Percentiles rank a stretch among this genome's conserved stretches.
phyloP scores from a whole-genome alignment of 2,888 invertebrate genomes.

The Taenaris catops region DNA sequence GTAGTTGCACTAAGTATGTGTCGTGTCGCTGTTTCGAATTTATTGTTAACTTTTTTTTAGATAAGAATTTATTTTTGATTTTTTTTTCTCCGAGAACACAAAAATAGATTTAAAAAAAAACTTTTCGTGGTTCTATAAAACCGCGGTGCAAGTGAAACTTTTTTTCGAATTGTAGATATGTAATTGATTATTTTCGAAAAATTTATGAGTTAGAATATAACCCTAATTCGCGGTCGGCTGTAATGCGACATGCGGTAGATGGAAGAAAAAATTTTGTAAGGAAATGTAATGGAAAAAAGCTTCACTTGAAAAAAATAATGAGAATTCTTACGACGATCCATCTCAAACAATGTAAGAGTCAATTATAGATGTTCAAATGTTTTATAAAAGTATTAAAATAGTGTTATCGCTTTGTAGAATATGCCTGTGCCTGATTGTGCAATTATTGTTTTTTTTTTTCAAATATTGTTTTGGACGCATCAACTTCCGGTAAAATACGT shows the following conservation, averaged over 20 bases:
- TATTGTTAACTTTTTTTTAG: conserved; percentile 69
- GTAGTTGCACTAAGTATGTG: conserved; percentile 27
- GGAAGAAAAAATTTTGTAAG: no score
- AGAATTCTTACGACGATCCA: conserved; percentile 30
- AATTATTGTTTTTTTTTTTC: conserved; percentile 37
- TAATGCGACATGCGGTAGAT: no score
- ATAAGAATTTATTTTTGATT: conserved; percentile 43
- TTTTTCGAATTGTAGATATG: no score
- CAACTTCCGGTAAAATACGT: conserved; percentile 31
- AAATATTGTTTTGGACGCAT: conserved; percentile 15
- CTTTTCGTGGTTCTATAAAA: no score
- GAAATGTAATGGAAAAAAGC: no score
- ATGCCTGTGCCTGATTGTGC: conserved; percentile 55
- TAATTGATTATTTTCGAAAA: no score
- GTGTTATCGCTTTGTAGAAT: conserved; percentile 38
- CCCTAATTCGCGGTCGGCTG: no score
- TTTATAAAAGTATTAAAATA: conserved; percentile 36
- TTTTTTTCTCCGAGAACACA: conserved; percentile 25
- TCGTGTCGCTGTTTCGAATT: conserved; percentile 57
- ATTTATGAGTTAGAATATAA: no score
- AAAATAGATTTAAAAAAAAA: no score
- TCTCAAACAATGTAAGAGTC: conserved; percentile 46
- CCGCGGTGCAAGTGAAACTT: no score
- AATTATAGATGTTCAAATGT: conserved; percentile 64
- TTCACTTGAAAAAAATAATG: no score